A percentile compares a stretch with the other conserved stretches of the same genome.
These are phyloP conservation scores for Salminus brasiliensis DNA, from an alignment of 2,113 vertebrate species.

Conservation along the genomic window DNA sequence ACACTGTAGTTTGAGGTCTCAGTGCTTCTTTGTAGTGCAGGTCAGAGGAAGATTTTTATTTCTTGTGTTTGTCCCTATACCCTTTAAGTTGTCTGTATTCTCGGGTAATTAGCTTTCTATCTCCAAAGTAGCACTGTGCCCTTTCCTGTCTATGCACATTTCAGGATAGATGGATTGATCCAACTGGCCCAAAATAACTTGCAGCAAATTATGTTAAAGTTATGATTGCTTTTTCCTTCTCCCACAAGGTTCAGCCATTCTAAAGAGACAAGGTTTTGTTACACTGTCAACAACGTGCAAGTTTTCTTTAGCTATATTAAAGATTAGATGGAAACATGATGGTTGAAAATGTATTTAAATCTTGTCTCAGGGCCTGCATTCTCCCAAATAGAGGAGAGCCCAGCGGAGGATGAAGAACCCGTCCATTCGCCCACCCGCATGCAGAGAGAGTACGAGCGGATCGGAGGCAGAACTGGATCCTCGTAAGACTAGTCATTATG, in stretches of 20 bases:
- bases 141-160: too few species aligned
- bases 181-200: too few species aligned
- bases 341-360: conserved; percentile 1
- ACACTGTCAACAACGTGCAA: background rate
- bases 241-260: too few species aligned
- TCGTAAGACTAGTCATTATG: conserved; percentile 64
- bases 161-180: too few species aligned
- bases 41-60: background rate
- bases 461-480: conserved; percentile 70
- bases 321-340: background rate
- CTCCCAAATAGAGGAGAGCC: conserved; percentile 59
- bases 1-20: background rate
- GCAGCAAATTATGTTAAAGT: too few species aligned
- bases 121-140: too few species aligned
- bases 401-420: conserved; percentile 68
- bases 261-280: too few species aligned
- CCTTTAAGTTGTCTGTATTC: too few species aligned
- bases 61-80: background rate
- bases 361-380: conserved; percentile 57
- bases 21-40: background rate
- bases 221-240: too few species aligned
- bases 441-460: conserved; percentile 73
- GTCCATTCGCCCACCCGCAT: conserved; percentile 54
- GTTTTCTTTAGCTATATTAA: background rate
- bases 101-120: too few species aligned